Conservation (phyloP, 2,113 vertebrate genomes). For the Micronisus gabar region DNA sequence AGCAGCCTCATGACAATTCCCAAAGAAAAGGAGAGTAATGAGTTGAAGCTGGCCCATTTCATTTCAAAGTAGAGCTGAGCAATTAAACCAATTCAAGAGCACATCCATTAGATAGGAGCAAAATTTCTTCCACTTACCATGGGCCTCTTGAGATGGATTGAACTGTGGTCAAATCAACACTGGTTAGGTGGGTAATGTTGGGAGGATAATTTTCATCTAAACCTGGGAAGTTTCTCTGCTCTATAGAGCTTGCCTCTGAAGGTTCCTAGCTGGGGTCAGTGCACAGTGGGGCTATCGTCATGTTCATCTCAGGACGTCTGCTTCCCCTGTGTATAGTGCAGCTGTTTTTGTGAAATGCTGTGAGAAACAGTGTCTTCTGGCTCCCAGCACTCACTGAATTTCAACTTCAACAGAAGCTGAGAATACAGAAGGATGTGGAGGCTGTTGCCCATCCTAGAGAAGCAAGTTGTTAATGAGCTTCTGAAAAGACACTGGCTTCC, state of each 20-base stretch:
- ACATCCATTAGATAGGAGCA: not conserved
- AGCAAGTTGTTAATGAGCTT: not conserved
- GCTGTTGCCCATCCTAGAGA: not conserved
- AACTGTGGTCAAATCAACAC: not conserved
- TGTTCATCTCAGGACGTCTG: not conserved
- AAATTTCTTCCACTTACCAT: not conserved
- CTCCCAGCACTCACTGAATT: not conserved
- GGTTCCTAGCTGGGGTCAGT: not conserved
- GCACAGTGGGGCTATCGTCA: rapidly evolving
- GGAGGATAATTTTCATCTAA: not conserved
- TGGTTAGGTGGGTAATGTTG: not conserved
- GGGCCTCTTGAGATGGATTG: not conserved
- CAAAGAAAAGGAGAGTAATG: not conserved
- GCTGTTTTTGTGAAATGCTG: not conserved
- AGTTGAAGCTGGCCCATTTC: not conserved
- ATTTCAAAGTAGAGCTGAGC: not conserved
- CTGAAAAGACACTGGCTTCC: not conserved
- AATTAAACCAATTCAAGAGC: not conserved
- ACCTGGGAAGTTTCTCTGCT: not conserved
- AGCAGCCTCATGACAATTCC: not conserved
- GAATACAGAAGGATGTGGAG: not conserved
- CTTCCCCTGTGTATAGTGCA: not conserved
- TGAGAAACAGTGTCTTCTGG: not conserved
- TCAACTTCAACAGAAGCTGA: not conserved
- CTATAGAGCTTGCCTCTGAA: not conserved